Conservation (phyloP, 2,888 invertebrate species). For the Apodemia zela region DNA sequence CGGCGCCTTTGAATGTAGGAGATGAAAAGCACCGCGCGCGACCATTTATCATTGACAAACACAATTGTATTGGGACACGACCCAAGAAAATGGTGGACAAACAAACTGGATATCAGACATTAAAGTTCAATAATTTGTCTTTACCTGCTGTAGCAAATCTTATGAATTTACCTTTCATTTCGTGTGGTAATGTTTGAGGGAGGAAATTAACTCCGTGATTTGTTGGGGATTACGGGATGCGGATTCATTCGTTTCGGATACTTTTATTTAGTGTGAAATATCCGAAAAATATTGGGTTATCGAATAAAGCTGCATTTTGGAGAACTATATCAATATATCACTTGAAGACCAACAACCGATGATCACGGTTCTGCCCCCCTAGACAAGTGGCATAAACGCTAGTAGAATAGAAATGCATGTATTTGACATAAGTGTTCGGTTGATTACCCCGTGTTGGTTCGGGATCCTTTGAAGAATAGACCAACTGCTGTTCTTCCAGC, state of each 20-base stretch:
- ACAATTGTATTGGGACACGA: conserved; percentile 76
- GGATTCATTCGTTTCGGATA: not conserved
- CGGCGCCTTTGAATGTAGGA: conserved; percentile 71
- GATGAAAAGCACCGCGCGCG: conserved; percentile 76
- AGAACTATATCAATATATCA: no score
- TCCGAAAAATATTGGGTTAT: not conserved
- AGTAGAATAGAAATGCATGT: no score
- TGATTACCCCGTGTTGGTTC: no score
- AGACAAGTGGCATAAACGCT: no score
- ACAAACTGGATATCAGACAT: conserved; percentile 63
- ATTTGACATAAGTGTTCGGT: no score
- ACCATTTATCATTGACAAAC: conserved; percentile 80
- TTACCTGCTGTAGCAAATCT: conserved; percentile 31
- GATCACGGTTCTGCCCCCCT: no score
- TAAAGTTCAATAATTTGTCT: conserved; percentile 43
- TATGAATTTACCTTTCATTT: conserved; percentile 18
- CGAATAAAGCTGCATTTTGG: not conserved
- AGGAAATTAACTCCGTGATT: conserved; percentile 4
- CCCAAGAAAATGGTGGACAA: conserved; percentile 73
- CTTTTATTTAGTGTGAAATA: conserved; percentile 5
- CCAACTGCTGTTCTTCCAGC: no score
- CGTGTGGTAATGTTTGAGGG: not conserved
- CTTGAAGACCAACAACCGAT: no score
- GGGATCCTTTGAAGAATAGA: no score
- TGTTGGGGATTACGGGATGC: not conserved